phyloP scores from a whole-genome alignment of 2,888 invertebrate genomes.

The Nebria salina region DNA sequence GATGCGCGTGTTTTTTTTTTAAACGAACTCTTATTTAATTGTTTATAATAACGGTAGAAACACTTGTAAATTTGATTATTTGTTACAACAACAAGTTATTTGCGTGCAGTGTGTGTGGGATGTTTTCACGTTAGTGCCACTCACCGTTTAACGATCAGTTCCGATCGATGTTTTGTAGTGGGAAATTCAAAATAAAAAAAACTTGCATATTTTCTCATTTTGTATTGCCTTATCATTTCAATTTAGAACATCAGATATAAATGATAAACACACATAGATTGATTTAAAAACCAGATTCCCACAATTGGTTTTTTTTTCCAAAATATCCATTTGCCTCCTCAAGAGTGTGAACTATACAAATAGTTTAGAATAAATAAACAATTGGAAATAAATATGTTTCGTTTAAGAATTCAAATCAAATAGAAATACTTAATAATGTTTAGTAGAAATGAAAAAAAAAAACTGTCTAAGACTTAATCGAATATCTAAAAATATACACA shows the following conservation, averaged over 20 bases:
- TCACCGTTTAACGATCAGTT: conserved; percentile 32
- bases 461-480: conserved; percentile 25
- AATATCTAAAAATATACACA: conserved; percentile 37
- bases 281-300: conserved; percentile 17
- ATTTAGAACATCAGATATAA: conserved; percentile 30
- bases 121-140: conserved; percentile 19
- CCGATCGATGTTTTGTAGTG: conserved; percentile 30
- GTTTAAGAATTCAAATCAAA: background rate
- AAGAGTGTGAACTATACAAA: conserved; percentile 37
- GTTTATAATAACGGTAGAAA: background rate
- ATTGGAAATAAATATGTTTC: background rate
- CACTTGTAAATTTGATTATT: background rate
- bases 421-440: background rate
- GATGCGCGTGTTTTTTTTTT: background rate
- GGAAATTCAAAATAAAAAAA: conserved; percentile 34
- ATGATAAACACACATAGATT: conserved; percentile 26
- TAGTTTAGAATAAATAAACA: conserved; percentile 15
- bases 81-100: conserved; percentile 3
- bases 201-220: conserved; percentile 25
- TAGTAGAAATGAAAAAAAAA: background rate
- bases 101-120: conserved; percentile 19
- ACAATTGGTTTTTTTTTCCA: conserved; percentile 1
- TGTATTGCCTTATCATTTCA: conserved; percentile 35
- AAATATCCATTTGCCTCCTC: conserved; percentile 14
- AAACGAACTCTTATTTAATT: background rate